Evolutionary conservation across 2,888 invertebrate genomes (phyloP).

Genomic region (Dryobota labecula): DNA sequence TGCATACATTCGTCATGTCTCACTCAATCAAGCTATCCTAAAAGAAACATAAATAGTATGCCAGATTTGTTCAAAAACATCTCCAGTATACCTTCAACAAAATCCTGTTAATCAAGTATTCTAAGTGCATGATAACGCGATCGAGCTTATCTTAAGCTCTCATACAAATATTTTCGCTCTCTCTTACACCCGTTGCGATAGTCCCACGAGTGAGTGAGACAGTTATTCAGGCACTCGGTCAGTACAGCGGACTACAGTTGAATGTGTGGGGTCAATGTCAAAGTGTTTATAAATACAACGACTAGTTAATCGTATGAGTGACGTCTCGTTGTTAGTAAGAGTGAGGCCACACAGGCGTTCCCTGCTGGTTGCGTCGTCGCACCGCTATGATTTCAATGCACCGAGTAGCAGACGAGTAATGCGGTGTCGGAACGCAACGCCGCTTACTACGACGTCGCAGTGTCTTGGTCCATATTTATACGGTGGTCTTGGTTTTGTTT

Average conservation of each 20-base stretch:
- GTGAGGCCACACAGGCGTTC: too few species aligned
- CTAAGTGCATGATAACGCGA: not conserved
- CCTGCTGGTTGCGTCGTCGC: too few species aligned
- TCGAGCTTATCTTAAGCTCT: constrained; percentile 25
- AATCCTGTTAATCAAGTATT: constrained; percentile 19
- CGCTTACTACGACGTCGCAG: too few species aligned
- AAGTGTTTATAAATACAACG: constrained; percentile 42
- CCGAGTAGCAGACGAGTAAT: too few species aligned
- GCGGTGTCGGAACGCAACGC: too few species aligned
- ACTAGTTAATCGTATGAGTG: constrained; percentile 8
- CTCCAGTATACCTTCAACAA: not conserved
- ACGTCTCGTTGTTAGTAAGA: constrained; percentile 13
- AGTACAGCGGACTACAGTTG: constrained; percentile 37
- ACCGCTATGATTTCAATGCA: too few species aligned
- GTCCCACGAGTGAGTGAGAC: constrained; percentile 26
- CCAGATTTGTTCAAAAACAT: not conserved
- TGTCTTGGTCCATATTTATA: too few species aligned
- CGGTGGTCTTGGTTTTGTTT: too few species aligned
- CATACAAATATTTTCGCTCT: not conserved
- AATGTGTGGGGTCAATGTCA: constrained; percentile 65
- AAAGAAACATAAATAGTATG: too few species aligned
- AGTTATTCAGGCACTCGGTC: constrained; percentile 46
- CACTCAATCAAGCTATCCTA: not conserved
- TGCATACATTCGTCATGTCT: not conserved
- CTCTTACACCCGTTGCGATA: not conserved